Base-by-base conservation (phyloP, 2,888 invertebrate species). In the Steinernema carpocapsae region DNA sequence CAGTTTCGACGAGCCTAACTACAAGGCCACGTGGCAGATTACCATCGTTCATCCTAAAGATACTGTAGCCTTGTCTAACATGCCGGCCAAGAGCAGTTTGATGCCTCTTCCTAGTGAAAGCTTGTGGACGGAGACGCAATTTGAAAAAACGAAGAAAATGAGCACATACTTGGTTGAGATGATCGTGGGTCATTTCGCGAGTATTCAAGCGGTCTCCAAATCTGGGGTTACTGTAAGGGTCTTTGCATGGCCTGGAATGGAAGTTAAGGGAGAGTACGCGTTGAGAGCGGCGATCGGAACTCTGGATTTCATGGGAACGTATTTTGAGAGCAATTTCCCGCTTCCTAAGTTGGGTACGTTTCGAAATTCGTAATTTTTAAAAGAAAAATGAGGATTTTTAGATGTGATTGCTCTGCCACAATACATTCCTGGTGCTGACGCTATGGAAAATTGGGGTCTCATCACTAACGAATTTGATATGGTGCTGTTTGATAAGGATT, bases 121-220 rank as follows among this genome's bases (percentile, higher is more conserved):
- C 43, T 76, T 75, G n/a, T 78, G 77, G 77, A 76, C 70, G 48
- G 29, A 12, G 24, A 78, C 79, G 7, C n/a, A 43, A 12, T 81
- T 81, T 72, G 70, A 42, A 32, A 24, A 71, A 0, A 77, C 80
- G 0, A 37, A 73, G 7, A n/a, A 26, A 51, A 94, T 94, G 94
- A 92, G 94, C 75, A 94, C 94, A 0, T 94, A 94, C 88, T 89
- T 94, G 10, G 93, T 94, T 80, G 93, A 94, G 0, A 91, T 94
- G 81, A 92, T 94, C 0, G 93, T 94, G 0, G 94, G 94, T 86
- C 93, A 94, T 79, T 93, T 92, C 88, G 92, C 74, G 2, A 79
- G 87, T 91, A 19, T 80, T 12, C 70, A 76, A 0, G 76, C 71
- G 12, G 74, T 77, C 3, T 45, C 75, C 4, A 73, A 71, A 2